Base-by-base conservation (phyloP, 1,140 invertebrate genomes). In the Tribolium castaneum region DNA sequence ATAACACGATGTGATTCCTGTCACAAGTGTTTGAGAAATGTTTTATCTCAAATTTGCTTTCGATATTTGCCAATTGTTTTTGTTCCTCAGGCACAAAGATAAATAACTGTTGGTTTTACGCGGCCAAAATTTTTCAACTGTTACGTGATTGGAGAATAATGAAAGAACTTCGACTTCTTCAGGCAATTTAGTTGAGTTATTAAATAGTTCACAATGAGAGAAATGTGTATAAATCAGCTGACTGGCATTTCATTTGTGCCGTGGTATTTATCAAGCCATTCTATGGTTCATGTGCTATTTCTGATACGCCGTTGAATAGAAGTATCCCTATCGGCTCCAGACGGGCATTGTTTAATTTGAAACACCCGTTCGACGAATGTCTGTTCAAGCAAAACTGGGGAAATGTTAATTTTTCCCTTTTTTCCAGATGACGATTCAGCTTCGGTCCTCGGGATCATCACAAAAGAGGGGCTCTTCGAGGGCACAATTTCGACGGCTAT, bases 381-480 rank as follows among this genome's bases (percentile, higher is more conserved):
- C 59, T 19, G 4, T 59, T 6, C 19, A 59, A 59, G 30, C 10
- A 19, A 2, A 22, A 59, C 6, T 45, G 52, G 3, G 52, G 7
- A 6, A 30, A 30, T 30, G 25, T 30, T 30, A 25, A 72, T 72
- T 72, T 14, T 72, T 10, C 50, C 14, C 84, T 74, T 80, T 78
- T 84, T 82, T 91, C 91, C 90, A 96, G 95, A 93, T 89, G 95
- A 96, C 82, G 94, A 95, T 71, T 88, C 89, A n/a, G 92, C 95
- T n/a, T 85, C 91, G 70, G 95, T 97, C 22, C 92, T 95, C 82
- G 97, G 96, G 16, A 88, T 98, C 76, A 90, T 98, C 54, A 97
- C 96, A 72, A 88, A 90, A 54, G 93, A 96, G 66, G 97, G 97
- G 74, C 88, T 97, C 16, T 96, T 98, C 85, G 96, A 98, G 85